Percentiles rank a stretch among this genome's conserved stretches.
Evolutionary conservation across 2,888 invertebrate genomes (phyloP).

Genomic region (Doris montereyensis): DNA sequence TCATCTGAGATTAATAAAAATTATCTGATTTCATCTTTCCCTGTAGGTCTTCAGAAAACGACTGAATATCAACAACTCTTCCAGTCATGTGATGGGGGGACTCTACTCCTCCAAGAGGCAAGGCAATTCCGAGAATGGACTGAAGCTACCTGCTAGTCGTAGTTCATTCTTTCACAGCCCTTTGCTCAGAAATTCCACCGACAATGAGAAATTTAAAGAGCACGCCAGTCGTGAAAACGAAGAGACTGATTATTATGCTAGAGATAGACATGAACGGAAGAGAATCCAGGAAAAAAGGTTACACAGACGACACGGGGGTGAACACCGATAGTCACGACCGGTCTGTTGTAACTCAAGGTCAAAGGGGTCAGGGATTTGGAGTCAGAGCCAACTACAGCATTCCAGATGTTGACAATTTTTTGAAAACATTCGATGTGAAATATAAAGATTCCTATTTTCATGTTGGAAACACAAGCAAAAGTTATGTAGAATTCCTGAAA

Average conservation of each 20-base stretch:
- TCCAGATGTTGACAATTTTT: constrained; percentile 32
- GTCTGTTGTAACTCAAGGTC: background rate
- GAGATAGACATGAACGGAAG: background rate
- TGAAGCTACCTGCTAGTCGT: too few species aligned
- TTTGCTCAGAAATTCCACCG: too few species aligned
- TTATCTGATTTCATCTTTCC: too few species aligned
- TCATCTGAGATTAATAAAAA: too few species aligned
- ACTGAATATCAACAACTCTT: too few species aligned
- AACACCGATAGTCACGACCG: background rate
- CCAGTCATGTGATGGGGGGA: too few species aligned
- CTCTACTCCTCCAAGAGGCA: too few species aligned
- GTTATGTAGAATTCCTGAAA: constrained; percentile 3
- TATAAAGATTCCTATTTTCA: constrained; percentile 9
- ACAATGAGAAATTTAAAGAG: too few species aligned
- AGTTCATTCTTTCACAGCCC: too few species aligned
- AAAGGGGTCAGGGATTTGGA: background rate
- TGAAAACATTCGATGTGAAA: constrained; percentile 5
- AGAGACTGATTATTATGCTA: background rate
- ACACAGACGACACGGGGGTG: background rate
- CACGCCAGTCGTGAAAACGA: too few species aligned
- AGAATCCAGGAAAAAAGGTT: background rate
- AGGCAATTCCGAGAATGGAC: too few species aligned
- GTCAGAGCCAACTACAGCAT: constrained; percentile 32
- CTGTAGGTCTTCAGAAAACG: too few species aligned
- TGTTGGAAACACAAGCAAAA: background rate